Percentiles rank a stretch among this genome's conserved stretches.
phyloP scores from a whole-genome alignment of 2,797 vertebrate species.

The Dendrocincla tyrannina region DNA sequence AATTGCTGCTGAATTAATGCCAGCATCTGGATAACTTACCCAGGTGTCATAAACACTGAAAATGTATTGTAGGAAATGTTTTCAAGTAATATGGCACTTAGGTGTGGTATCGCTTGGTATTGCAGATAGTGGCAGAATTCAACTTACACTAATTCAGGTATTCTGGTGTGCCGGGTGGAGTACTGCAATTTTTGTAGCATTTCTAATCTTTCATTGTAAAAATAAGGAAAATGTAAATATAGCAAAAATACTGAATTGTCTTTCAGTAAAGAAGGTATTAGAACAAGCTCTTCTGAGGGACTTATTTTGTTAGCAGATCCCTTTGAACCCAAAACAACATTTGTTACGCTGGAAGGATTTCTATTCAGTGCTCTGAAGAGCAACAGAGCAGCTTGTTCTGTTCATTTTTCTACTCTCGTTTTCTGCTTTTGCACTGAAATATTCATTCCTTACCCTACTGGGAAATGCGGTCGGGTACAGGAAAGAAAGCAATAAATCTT shows the following conservation, averaged over 20 bases:
- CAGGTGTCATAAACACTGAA: neutral
- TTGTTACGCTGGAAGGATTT: constrained; percentile 30
- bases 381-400: constrained; percentile 13
- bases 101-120: neutral
- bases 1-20: neutral
- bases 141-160: rapidly evolving
- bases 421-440: constrained; percentile 50
- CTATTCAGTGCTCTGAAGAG: constrained; percentile 21
- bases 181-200: neutral
- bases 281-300: constrained; percentile 10
- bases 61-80: neutral
- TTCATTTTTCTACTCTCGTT: constrained; percentile 60
- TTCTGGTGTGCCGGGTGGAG: neutral
- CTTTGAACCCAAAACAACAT: constrained; percentile 43
- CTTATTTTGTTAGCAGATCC: constrained; percentile 12
- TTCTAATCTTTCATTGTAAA: neutral
- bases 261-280: constrained; percentile 21
- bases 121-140: neutral
- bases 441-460: constrained; percentile 48
- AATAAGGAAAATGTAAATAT: neutral
- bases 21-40: neutral
- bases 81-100: neutral
- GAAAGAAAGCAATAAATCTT: constrained; percentile 69
- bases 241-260: neutral
- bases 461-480: constrained; percentile 56